Percentiles rank a stretch among this genome's conserved stretches.
Evolutionary conservation across 2,113 vertebrate species (phyloP).

Genomic region (Nyctereutes procyonoides): DNA sequence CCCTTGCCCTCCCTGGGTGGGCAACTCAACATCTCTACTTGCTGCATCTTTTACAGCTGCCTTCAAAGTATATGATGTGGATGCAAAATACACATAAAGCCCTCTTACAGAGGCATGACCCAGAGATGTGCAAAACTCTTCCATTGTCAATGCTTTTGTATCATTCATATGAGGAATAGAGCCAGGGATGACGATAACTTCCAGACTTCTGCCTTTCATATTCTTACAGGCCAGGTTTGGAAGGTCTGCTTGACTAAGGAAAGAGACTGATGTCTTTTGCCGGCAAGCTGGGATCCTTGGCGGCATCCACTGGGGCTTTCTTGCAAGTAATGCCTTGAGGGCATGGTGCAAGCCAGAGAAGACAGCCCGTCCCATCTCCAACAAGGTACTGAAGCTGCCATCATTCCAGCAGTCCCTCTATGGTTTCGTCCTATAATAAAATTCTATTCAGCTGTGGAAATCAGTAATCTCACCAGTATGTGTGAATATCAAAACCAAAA

Average conservation of each 20-base stretch:
- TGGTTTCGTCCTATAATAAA: neutral
- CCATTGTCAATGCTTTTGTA: slow-evolving; percentile 93
- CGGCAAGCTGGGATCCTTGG: slow-evolving; percentile 86
- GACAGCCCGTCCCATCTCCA: neutral
- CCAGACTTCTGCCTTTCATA: slow-evolving; percentile 95
- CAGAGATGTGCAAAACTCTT: slow-evolving; percentile 96
- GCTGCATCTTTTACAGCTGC: neutral
- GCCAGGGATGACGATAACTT: slow-evolving; percentile 95
- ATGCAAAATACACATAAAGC: neutral
- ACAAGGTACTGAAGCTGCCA: neutral
- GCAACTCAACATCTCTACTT: neutral
- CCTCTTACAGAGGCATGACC: slow-evolving; percentile 95
- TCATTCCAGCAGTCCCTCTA: neutral
- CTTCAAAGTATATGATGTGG: neutral
- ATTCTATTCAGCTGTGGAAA: neutral
- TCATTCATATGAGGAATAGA: slow-evolving; percentile 95
- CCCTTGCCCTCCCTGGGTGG: neutral
- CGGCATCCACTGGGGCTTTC: neutral
- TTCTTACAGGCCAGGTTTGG: slow-evolving; percentile 95
- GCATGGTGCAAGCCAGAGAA: neutral
- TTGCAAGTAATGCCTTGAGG: neutral
- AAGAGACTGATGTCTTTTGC: slow-evolving; percentile 92
- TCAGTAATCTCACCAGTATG: neutral
- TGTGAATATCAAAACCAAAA: neutral
- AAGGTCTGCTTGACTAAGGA: slow-evolving; percentile 91